phyloP scores from a whole-genome alignment of 2,113 vertebrate species.

The Pomatorhinus ruficollis region DNA sequence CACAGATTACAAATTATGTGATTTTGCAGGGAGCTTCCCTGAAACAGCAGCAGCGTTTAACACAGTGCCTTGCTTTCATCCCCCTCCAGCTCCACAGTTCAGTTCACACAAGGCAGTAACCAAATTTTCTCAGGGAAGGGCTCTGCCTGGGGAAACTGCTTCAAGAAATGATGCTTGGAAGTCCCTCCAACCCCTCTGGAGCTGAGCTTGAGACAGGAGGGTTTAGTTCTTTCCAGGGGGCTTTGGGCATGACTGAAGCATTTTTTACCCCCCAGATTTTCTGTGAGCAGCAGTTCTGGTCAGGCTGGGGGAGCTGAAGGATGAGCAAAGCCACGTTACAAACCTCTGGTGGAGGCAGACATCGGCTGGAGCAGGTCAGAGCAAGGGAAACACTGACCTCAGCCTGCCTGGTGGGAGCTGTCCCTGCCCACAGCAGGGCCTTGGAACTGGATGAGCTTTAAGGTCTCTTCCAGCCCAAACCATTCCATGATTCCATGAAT shows the following conservation, averaged over 20 bases:
- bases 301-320: not conserved
- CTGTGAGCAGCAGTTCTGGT: not conserved
- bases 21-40: not conserved
- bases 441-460: not conserved
- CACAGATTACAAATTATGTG: not conserved
- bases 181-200: not conserved
- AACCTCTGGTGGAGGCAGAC: not conserved
- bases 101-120: not conserved
- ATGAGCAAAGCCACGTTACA: fast-evolving
- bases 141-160: not conserved
- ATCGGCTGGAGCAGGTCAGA: not conserved
- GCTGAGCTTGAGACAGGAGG: not conserved
- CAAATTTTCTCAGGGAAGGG: not conserved
- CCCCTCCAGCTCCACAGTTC: not conserved
- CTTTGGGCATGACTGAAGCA: not conserved
- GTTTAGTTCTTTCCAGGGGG: not conserved
- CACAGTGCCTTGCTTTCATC: not conserved
- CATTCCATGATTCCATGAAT: fast-evolving
- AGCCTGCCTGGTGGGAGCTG: not conserved
- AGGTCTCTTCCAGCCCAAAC: not conserved
- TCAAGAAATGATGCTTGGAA: not conserved
- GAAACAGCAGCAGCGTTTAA: not conserved
- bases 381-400: not conserved
- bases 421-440: not conserved
- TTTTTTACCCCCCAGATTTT: not conserved